These are phyloP conservation scores for Hyppa rectilinea DNA, from an alignment of 2,888 invertebrate genomes.

Conservation along the genomic window DNA sequence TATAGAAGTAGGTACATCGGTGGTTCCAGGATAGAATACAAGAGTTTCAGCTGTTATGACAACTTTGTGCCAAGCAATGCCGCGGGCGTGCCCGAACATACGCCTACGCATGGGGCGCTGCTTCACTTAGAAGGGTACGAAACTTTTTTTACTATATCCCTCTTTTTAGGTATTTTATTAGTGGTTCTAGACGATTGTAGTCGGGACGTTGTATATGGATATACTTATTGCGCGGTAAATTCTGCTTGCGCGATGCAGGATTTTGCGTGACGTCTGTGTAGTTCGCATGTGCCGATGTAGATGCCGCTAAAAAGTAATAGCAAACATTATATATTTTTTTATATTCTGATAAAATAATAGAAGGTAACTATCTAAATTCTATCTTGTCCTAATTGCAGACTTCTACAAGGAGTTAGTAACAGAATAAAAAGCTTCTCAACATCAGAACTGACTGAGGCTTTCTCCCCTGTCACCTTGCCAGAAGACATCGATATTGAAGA, in stretches of 20 bases:
- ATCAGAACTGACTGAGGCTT: constrained; percentile 88
- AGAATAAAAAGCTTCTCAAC: constrained; percentile 90
- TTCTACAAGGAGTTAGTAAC: constrained; percentile 90
- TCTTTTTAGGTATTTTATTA: too few species aligned
- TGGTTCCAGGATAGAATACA: constrained; percentile 93
- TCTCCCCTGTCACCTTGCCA: constrained; percentile 76
- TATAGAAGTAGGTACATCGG: constrained; percentile 61
- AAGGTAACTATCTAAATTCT: neutral
- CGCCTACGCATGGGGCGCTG: constrained; percentile 93
- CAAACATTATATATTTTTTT: too few species aligned
- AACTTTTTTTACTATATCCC: too few species aligned
- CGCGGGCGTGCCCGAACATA: constrained; percentile 95
- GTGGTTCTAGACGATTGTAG: too few species aligned
- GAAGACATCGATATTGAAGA: constrained; percentile 91
- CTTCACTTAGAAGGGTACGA: constrained; percentile 93
- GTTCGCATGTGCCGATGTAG: too few species aligned
- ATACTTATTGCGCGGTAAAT: too few species aligned
- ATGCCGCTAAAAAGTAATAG: too few species aligned
- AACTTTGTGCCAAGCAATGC: constrained; percentile 96
- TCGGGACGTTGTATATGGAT: too few species aligned
- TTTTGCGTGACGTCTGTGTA: too few species aligned
- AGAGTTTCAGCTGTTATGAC: constrained; percentile 96
- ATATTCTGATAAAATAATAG: too few species aligned
- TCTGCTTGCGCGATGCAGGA: too few species aligned
- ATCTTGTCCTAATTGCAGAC: constrained; percentile 70